phyloP scores from a whole-genome alignment of 2,888 invertebrate species.

The Octonoba sinensis region DNA sequence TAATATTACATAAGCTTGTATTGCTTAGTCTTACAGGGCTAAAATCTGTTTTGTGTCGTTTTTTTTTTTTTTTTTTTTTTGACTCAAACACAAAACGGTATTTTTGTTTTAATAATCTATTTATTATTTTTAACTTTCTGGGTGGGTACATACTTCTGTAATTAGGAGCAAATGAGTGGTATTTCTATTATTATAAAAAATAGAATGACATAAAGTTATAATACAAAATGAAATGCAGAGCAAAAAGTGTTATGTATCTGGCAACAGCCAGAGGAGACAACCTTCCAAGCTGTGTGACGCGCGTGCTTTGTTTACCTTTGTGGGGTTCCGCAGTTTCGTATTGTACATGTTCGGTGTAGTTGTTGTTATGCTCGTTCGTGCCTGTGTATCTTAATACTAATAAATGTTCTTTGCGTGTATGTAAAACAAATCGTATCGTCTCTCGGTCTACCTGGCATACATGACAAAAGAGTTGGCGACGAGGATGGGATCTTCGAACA shows the following conservation, averaged over 20 bases:
- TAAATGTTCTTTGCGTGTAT: constrained; percentile 45
- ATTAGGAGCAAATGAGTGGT: too few relatives aligned
- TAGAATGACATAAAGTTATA: too few relatives aligned
- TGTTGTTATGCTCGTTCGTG: constrained; percentile 37
- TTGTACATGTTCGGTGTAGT: constrained; percentile 39
- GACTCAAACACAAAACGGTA: too few relatives aligned
- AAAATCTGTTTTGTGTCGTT: too few relatives aligned
- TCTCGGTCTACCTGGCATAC: constrained; percentile 45
- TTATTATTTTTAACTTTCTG: too few relatives aligned
- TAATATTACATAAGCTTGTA: too few relatives aligned
- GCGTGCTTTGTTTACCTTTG: constrained; percentile 29
- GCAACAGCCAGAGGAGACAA: constrained; percentile 42
- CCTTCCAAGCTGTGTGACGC: constrained; percentile 33
- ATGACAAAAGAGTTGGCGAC: constrained; percentile 47
- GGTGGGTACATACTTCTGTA: too few relatives aligned
- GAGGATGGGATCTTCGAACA: constrained; percentile 39
- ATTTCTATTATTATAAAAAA: too few relatives aligned
- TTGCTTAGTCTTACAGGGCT: too few relatives aligned
- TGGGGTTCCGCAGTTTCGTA: constrained; percentile 20
- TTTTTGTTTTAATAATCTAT: too few relatives aligned
- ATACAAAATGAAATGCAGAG: too few relatives aligned
- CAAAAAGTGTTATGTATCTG: constrained; percentile 46
- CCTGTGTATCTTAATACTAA: constrained; percentile 37
- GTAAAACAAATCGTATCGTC: constrained; percentile 46
- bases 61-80: too few relatives aligned